phyloP scores from a whole-genome alignment of 2,888 invertebrate genomes.

The Mellilla xanthometata region DNA sequence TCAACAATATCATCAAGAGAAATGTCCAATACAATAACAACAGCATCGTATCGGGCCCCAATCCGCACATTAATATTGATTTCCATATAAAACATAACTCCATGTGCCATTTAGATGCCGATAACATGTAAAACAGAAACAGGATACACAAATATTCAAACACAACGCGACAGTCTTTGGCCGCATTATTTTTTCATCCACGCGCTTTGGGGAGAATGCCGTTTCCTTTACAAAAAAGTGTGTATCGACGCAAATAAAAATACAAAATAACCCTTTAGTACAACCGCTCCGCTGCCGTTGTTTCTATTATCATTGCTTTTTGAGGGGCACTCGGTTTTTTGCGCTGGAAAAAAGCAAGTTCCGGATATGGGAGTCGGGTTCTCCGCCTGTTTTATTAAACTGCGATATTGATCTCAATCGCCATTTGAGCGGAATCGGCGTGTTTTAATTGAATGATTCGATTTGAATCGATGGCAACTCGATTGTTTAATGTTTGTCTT shows the following conservation, averaged over 20 bases:
- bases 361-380: conserved; percentile 71
- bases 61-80: conserved; percentile 24
- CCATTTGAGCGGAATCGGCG: conserved; percentile 44
- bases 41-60: conserved; percentile 13
- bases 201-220: conserved; percentile 50
- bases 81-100: conserved; percentile 27
- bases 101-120: conserved; percentile 28
- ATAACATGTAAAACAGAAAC: conserved; percentile 37
- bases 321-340: conserved; percentile 60
- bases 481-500: conserved; percentile 66
- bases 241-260: conserved; percentile 66
- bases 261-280: conserved; percentile 71
- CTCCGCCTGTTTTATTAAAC: conserved; percentile 78
- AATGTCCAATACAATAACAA: conserved; percentile 12
- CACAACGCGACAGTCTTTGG: conserved; percentile 39
- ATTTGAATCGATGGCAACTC: conserved; percentile 53
- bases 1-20: conserved; percentile 11
- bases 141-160: conserved; percentile 41
- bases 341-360: conserved; percentile 60
- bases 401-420: conserved; percentile 72
- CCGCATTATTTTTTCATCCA: conserved; percentile 56
- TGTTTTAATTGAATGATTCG: conserved; percentile 67
- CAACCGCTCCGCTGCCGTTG: conserved; percentile 55
- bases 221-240: conserved; percentile 45
- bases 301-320: conserved; percentile 78